phyloP scores from a whole-genome alignment of 2,888 invertebrate genomes.

The Rhingia rostrata region DNA sequence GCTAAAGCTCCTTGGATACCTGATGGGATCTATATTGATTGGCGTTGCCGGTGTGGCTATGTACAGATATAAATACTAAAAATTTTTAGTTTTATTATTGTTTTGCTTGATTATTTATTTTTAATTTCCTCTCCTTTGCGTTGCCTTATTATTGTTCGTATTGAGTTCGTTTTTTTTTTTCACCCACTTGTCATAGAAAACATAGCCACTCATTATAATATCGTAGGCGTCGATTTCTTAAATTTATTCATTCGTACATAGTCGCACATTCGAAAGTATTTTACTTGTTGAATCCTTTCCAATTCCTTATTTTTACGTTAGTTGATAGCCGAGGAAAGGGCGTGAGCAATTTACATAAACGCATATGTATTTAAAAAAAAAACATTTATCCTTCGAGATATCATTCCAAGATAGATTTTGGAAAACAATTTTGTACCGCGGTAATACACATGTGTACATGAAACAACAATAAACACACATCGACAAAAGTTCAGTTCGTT shows the following conservation, averaged over 20 bases:
- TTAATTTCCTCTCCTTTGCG: constrained; percentile 34
- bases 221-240: background rate
- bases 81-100: constrained; percentile 31
- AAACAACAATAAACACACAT: constrained; percentile 8
- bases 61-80: constrained; percentile 87
- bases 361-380: constrained; percentile 26
- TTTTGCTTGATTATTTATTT: constrained; percentile 66
- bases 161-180: constrained; percentile 9
- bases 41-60: constrained; percentile 89
- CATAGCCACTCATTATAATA: constrained; percentile 31
- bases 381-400: constrained; percentile 51
- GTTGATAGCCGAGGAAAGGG: background rate
- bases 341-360: constrained; percentile 24
- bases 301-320: constrained; percentile 12
- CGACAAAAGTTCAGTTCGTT: background rate
- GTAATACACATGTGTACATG: constrained; percentile 60
- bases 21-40: constrained; percentile 88
- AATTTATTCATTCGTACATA: no score
- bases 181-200: constrained; percentile 2
- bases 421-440: constrained; percentile 54
- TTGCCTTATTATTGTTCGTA: constrained; percentile 17
- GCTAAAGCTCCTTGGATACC: constrained; percentile 82
- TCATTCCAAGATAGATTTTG: constrained; percentile 67
- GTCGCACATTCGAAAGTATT: background rate
- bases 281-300: constrained; percentile 12